Base-by-base conservation (phyloP, 2,113 vertebrate genomes). In the Excalfactoria chinensis region DNA sequence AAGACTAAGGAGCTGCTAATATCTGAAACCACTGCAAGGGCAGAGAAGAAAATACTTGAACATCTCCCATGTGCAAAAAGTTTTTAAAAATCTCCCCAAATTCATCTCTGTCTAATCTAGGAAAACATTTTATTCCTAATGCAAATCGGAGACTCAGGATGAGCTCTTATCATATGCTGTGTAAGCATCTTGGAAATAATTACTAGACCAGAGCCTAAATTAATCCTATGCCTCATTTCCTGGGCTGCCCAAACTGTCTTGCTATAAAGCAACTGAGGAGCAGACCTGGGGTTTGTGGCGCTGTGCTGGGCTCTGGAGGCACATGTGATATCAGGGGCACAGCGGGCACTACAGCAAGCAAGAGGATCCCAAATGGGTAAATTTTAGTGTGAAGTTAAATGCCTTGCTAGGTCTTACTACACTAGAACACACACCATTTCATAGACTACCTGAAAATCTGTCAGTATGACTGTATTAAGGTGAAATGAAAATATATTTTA, bases 401-500 rank as follows among this genome's bases (percentile, higher is more conserved):
- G 76, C 66, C 18, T 62, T 89, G 59, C 15, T 30, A 68, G 71
- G 40, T 72, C 20, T 23, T 28, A 7, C 20, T 62, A 3, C 14
- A 13, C 16, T 44, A 26, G 63, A 85, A 80, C 1, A 0, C 63
- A 49, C 25, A 9, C n/a, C 58, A 68, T 48, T 93, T 84, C 92
- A 83, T 30, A 64, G 83, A 7, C 71, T 94, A 49, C 90, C 88
- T 84, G 71, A 84, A 71, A 74, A 74, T 53, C 56, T 69, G 56
- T 72, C 11, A 3, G 34, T 26, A 75, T 76, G 74, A 90, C 22
- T 82, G 43, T 25, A 69, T 84, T 60, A 62, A 62, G 32, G 32
- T 13, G 69, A 84, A 84, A 77, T 74, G 56, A 71, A 92, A 95
- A 80, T 7, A 23, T 40, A 51, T 90, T 88, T 88, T 76, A 28